Evolutionary conservation across 2,113 vertebrate genomes (phyloP).

Genomic region (Pituophis catenifer): DNA sequence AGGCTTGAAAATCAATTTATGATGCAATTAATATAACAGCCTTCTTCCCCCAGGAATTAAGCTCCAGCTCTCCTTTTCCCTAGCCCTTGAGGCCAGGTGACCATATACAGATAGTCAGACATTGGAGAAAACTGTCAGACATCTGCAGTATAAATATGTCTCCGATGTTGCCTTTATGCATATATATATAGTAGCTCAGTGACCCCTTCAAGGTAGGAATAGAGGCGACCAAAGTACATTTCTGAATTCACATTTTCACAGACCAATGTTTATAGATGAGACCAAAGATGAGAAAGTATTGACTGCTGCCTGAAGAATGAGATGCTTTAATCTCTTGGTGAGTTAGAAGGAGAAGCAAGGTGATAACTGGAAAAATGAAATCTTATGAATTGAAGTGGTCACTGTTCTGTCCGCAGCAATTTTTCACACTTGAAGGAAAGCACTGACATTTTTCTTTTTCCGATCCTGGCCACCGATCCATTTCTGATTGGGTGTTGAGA

Average conservation of each 20-base stretch:
- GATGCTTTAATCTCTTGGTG: neutral
- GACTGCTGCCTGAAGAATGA: neutral
- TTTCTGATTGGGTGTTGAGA: neutral
- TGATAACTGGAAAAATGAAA: neutral
- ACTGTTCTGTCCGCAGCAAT: neutral
- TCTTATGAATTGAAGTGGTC: neutral
- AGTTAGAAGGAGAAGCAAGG: neutral
- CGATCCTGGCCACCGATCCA: neutral
- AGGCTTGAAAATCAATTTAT: neutral
- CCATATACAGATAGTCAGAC: neutral
- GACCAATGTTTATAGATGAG: neutral
- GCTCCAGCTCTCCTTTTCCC: neutral
- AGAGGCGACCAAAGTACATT: neutral
- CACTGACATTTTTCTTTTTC: neutral
- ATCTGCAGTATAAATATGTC: neutral
- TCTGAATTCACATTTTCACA: neutral
- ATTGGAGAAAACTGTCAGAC: neutral
- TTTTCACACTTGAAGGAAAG: neutral
- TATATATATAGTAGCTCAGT: neutral
- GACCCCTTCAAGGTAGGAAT: neutral
- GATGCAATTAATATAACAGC: neutral
- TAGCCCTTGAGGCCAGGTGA: neutral
- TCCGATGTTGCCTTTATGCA: neutral
- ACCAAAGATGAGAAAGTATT: neutral
- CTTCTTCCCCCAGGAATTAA: neutral